Percentiles rank a stretch among this genome's conserved stretches.
phyloP scores from a whole-genome alignment of 2,888 invertebrate species.

The Lagria hirta region DNA sequence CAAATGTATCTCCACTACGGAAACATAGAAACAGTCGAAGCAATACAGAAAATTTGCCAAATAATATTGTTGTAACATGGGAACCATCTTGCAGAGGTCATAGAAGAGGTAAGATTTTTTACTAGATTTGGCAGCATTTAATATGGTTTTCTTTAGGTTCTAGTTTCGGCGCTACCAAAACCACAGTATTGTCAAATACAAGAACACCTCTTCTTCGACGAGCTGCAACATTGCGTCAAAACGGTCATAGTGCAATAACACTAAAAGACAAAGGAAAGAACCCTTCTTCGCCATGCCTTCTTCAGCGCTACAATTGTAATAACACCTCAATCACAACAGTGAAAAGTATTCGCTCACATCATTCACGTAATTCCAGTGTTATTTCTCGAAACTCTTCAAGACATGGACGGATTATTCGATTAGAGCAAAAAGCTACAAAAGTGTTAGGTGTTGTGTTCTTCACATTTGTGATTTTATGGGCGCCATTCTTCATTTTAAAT shows the following conservation, averaged over 20 bases:
- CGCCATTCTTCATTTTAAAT: conserved; percentile 92
- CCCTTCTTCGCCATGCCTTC: conserved; percentile 60
- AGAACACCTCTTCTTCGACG: conserved; percentile 57
- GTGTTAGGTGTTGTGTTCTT: conserved; percentile 93
- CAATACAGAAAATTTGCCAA: conserved; percentile 42
- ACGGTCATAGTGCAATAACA: conserved; percentile 45
- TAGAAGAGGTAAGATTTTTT: conserved; percentile 49
- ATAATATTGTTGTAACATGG: conserved; percentile 68
- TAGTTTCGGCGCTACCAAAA: conserved; percentile 69
- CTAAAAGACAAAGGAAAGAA: conserved; percentile 51
- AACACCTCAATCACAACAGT: conserved; percentile 30
- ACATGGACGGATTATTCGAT: conserved; percentile 79
- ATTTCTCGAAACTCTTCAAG: conserved; percentile 79
- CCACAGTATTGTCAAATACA: conserved; percentile 62
- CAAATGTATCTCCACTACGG: conserved; percentile 49
- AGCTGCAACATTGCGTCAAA: conserved; percentile 63
- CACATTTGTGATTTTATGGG: conserved; percentile 92
- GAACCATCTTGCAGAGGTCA: conserved; percentile 60
- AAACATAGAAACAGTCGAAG: conserved; percentile 37
- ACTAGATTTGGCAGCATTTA: too few relatives aligned
- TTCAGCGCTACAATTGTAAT: conserved; percentile 52
- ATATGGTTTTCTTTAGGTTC: conserved; percentile 59
- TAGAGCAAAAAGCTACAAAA: conserved; percentile 96
- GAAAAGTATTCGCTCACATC: conserved; percentile 65
- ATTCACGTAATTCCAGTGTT: conserved; percentile 78